These are phyloP conservation scores for Parochlus steinenii DNA, from an alignment of 2,888 invertebrate species.

Conservation along the genomic window DNA sequence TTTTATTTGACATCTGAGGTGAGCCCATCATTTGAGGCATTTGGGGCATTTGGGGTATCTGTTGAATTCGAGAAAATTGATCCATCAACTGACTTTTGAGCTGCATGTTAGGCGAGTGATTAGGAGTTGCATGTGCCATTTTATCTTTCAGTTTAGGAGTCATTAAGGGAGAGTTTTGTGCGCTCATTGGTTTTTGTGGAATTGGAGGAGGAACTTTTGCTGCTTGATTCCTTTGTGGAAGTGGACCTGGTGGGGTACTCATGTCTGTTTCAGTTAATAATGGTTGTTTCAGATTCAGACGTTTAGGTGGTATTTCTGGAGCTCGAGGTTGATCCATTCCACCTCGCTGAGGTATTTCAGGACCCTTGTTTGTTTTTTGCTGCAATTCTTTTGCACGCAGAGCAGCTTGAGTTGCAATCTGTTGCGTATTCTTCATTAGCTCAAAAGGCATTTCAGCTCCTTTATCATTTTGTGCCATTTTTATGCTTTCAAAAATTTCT, in stretches of 20 bases:
- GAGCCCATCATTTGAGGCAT: conserved; percentile 14
- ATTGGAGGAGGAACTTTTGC: conserved; percentile 23
- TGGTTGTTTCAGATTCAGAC: conserved; percentile 24
- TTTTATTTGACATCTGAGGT: conserved; percentile 13
- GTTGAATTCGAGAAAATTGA: conserved; percentile 16
- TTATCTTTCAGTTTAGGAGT: conserved; percentile 25
- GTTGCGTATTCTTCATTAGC: conserved; percentile 27
- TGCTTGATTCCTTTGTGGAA: conserved; percentile 9
- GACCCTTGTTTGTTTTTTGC: conserved; percentile 23
- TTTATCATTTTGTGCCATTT: conserved; percentile 18
- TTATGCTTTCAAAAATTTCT: conserved; percentile 20
- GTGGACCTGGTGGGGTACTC: conserved; percentile 3
- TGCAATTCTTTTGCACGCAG: conserved; percentile 27
- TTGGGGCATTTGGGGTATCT: conserved; percentile 9
- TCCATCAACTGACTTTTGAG: too few relatives aligned
- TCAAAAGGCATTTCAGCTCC: conserved; percentile 25
- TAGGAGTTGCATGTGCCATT: conserved; percentile 1
- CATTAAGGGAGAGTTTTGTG: conserved; percentile 26
- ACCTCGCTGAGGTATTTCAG: conserved; percentile 28
- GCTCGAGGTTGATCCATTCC: conserved; percentile 21
- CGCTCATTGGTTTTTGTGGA: conserved; percentile 26
- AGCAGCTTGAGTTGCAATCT: conserved; percentile 29
- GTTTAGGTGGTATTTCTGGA: conserved; percentile 30
- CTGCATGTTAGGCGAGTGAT: too few relatives aligned
- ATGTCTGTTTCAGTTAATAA: conserved; percentile 11